These are phyloP conservation scores for Cephus nigrinus DNA, from an alignment of 2,888 invertebrate genomes.

Conservation along the genomic window DNA sequence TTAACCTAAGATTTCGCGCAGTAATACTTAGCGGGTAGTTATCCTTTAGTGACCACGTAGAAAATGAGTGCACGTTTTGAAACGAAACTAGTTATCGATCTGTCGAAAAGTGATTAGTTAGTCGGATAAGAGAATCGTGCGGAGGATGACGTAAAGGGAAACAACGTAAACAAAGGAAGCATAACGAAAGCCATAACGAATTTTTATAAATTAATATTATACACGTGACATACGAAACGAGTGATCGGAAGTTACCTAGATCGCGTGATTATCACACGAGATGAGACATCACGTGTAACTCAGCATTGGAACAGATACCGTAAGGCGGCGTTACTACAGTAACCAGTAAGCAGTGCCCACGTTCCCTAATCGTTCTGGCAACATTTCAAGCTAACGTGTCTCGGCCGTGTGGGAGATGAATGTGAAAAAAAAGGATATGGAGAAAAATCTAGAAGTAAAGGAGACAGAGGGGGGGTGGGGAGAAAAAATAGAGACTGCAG, in stretches of 20 bases:
- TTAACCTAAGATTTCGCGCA: background rate
- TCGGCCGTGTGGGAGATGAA: background rate
- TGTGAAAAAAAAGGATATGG: background rate
- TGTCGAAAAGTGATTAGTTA: background rate
- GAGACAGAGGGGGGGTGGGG: background rate
- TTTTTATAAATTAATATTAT: background rate
- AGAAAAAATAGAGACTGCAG: background rate
- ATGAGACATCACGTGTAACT: background rate
- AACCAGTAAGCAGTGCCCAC: background rate
- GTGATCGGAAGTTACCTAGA: background rate
- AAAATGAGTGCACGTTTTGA: background rate
- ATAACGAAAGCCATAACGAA: background rate
- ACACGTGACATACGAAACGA: background rate
- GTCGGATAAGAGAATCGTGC: background rate
- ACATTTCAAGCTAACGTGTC: constrained; percentile 35
- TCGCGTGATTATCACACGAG: background rate
- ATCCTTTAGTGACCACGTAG: background rate
- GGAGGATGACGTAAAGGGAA: background rate
- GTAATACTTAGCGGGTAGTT: background rate
- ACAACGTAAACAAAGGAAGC: background rate
- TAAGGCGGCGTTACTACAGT: background rate
- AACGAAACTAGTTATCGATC: background rate
- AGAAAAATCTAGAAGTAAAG: background rate
- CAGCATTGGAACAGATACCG: background rate
- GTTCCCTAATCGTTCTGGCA: constrained; percentile 45